Base-by-base conservation (phyloP, 2,113 vertebrate species). In the Alligator mississippiensis region DNA sequence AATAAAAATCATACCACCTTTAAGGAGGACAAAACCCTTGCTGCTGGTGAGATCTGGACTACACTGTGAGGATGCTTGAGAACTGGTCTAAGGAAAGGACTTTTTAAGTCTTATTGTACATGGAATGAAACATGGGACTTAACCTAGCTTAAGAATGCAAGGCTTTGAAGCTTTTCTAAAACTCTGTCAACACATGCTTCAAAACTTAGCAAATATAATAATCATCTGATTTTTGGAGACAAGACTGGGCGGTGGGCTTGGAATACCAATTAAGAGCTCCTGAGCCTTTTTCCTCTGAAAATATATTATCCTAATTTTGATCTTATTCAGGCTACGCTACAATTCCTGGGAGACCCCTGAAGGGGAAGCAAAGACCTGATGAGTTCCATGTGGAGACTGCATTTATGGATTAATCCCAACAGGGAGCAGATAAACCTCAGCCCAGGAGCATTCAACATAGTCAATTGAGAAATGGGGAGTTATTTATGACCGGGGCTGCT, bases 381-480 rank as follows among this genome's bases (percentile, higher is more conserved):
- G 95, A 95, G 92, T 95, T 97, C 96, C 96, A 96, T 91, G 92
- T 82, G 95, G 97, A 97, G 97, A 92, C 62, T 97, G 95, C 93
- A 90, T 97, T 97, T 97, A 97, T 93, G 96, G 96, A 98, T 97
- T 97, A 97, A 97, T 97, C 91, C 97, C 97, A 97, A 97, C 96
- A 97, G 97, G 95, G 96, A 97, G 94, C 92, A 97, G 97, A 97
- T 96, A 93, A 92, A 95, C 93, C 96, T 95, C 93, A 84, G 97
- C 97, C 95, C 96, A 95, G 91, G 94, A 92, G 96, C 91, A 86
- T 72, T 93, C 79, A 0, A 25, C 77, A 63, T 38, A 93, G 93
- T 95, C 97, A 95, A 62, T 94, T 5, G 38, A 95, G 93, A 95
- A 95, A 93, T 58, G 90, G 82, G 84, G 90, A 74, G 30, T 97